These are phyloP conservation scores for Meles meles DNA, from an alignment of 2,113 vertebrate genomes.

Conservation along the genomic window DNA sequence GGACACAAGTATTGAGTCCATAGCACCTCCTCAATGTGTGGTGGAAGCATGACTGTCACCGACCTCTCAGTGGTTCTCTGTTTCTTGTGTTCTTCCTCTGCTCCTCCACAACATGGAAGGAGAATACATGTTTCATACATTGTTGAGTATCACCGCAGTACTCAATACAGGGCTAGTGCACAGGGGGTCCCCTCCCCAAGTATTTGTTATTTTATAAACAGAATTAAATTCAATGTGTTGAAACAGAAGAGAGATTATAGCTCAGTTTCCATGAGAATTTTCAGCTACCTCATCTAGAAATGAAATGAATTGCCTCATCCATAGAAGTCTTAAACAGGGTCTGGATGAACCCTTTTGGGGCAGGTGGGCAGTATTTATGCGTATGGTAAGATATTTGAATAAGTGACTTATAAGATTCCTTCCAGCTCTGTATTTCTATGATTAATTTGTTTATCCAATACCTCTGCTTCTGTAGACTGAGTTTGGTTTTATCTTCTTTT, in stretches of 20 bases:
- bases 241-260: background rate
- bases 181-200: rapidly evolving
- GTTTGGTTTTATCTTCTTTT: background rate
- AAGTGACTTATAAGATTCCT: background rate
- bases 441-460: background rate
- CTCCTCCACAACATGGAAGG: too few relatives aligned
- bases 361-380: background rate
- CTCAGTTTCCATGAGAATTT: background rate
- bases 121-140: background rate
- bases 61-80: background rate
- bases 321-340: background rate
- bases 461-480: background rate
- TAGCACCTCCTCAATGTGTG: background rate
- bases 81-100: background rate
- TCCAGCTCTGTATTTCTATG: background rate
- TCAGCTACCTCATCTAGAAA: background rate
- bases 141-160: background rate
- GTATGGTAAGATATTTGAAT: background rate
- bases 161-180: background rate
- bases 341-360: background rate
- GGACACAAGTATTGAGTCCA: background rate
- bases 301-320: background rate
- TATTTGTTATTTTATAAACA: background rate
- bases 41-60: rapidly evolving
- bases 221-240: background rate